A percentile compares a stretch with the other conserved stretches of the same genome.
These are phyloP conservation scores for Leucania comma DNA, from an alignment of 2,888 invertebrate genomes.

Conservation along the genomic window DNA sequence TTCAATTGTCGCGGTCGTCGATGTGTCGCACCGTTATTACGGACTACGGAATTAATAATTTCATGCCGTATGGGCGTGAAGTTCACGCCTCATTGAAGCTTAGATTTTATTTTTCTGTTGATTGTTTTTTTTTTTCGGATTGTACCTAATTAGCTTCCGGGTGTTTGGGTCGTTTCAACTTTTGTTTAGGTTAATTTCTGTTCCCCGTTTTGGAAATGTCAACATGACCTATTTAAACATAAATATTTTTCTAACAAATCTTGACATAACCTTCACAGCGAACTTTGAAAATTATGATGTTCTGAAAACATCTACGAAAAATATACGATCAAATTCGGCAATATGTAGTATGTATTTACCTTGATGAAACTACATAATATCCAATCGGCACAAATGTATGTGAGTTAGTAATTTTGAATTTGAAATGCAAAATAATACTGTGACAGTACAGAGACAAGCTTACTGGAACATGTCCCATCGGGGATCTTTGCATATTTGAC, in stretches of 20 bases:
- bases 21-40: conserved; percentile 87
- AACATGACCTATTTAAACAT: background rate
- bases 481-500: conserved; percentile 84
- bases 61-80: conserved; percentile 67
- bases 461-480: conserved; percentile 70
- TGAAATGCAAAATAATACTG: conserved; percentile 75
- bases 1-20: conserved; percentile 89
- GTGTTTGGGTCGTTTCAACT: background rate
- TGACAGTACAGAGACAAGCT: conserved; percentile 69
- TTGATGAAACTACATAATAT: conserved; percentile 42
- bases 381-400: conserved; percentile 57
- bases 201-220: background rate
- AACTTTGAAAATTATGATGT: background rate
- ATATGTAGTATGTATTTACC: background rate
- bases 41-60: conserved; percentile 88
- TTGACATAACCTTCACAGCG: background rate
- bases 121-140: conserved; percentile 19
- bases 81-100: conserved; percentile 55
- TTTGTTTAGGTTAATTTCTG: background rate
- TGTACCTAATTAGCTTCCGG: conserved; percentile 32
- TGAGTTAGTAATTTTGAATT: conserved; percentile 76
- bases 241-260: background rate
- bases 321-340: background rate
- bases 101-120: conserved; percentile 45
- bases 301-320: background rate